Evolutionary conservation across 1,140 invertebrate species (phyloP), one percentile per base, ranked within the genome.

Genomic region (Atta cephalotes): DNA sequence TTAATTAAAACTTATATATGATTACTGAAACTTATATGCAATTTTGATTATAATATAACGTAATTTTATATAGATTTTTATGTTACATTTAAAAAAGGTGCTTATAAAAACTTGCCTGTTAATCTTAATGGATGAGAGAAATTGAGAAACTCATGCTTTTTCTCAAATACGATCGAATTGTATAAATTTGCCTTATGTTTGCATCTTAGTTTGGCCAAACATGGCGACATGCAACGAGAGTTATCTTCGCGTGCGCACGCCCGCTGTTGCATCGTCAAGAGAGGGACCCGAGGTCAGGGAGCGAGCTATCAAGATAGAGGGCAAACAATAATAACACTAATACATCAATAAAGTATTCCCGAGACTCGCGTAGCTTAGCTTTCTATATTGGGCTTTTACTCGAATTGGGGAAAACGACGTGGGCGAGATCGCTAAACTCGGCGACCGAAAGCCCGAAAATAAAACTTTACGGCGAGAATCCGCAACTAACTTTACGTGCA

Each of bases 251-350:
- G 53, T 68, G 68, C 56, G 39, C 71, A 82, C 56, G 68, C 56
- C 14, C 35, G 63, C 45, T 45, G 56, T 62, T 84, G 39, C 70
- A 84, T 74, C 56, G 16, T 18, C 12, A 14, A 81, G 51, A 66
- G 81, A 74, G 80, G 39, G 60, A 28, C 28, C 60, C n/a, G 87
- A 88, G 88, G 82, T 89, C 88, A 88, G 76, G 70, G 87, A 77
- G 62, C 70, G 49, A 86, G 53, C 79, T 81, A 88, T 86, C 88
- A 77, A 80, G 82, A 88, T 82, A 89, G 82, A 89, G 82, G 56
- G 81, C 76, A 82, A 87, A 86, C 77, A 89, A 88, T 74, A 89
- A 86, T 82, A 89, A 86, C 74, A 74, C 39, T 62, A 76, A 87
- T 89, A 85, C 70, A 72, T 74, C 58, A 81, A 74, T 63, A 81